Conservation (phyloP, 1,140 invertebrate species). For the Myzus persicae region DNA sequence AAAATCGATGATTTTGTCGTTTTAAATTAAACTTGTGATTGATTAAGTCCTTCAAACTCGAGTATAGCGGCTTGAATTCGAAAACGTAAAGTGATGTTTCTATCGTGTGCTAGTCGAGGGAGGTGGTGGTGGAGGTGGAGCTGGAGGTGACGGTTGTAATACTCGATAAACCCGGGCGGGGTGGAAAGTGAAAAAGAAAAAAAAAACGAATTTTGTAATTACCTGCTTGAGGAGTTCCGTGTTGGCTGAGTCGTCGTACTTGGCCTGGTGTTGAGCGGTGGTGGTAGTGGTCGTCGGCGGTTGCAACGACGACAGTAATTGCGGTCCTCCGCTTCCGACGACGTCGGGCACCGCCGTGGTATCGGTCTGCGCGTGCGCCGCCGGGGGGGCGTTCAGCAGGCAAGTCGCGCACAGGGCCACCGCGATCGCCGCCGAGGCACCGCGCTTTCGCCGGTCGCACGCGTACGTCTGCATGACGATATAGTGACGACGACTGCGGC, state of each 20-base stretch:
- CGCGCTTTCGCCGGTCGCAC: background rate
- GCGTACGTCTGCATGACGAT: background rate
- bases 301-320: background rate
- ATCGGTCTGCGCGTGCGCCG: background rate
- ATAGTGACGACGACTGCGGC: too few relatives aligned
- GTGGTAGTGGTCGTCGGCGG: background rate
- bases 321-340: background rate
- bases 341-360: background rate
- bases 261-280: background rate
- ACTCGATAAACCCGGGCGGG: too few relatives aligned
- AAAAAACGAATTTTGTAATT: background rate
- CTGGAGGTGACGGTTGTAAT: too few relatives aligned
- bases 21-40: background rate
- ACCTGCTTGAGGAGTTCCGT: slow-evolving; percentile 34
- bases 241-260: background rate
- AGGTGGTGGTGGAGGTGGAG: too few relatives aligned
- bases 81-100: too few relatives aligned
- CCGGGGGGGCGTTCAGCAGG: background rate
- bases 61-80: too few relatives aligned
- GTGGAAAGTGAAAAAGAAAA: too few relatives aligned
- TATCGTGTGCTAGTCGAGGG: too few relatives aligned
- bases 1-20: too few relatives aligned
- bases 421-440: background rate
- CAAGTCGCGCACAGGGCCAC: slow-evolving; percentile 29
- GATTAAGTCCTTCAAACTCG: too few relatives aligned